These are phyloP conservation scores for Rhagophthalmus giganteus DNA, from an alignment of 2,888 invertebrate species.

Conservation along the genomic window DNA sequence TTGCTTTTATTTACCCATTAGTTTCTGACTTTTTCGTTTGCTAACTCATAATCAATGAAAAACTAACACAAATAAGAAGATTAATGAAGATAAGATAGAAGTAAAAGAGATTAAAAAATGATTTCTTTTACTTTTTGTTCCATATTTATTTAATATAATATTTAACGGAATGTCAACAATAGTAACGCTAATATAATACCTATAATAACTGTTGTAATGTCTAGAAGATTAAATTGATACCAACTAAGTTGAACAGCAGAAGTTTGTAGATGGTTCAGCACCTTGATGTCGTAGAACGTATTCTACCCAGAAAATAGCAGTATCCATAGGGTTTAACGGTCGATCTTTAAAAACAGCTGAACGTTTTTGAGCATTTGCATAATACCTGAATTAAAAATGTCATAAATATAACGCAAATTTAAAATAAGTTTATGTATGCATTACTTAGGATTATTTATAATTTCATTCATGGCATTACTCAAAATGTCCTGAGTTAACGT, in stretches of 20 bases:
- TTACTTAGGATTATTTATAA: constrained; percentile 4
- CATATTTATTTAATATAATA: too few relatives aligned
- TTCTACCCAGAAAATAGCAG: constrained; percentile 43
- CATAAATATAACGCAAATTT: not conserved
- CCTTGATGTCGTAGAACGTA: constrained; percentile 41
- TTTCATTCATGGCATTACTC: not conserved
- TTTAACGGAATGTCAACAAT: not conserved
- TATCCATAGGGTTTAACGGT: constrained; percentile 38
- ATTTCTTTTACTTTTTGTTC: too few relatives aligned
- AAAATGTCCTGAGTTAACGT: not conserved
- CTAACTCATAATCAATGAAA: not conserved
- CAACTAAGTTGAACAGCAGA: constrained; percentile 35
- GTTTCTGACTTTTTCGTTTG: not conserved
- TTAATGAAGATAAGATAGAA: too few relatives aligned
- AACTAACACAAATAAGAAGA: too few relatives aligned
- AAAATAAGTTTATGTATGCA: not conserved
- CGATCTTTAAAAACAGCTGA: constrained; percentile 39
- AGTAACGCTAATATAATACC: not conserved
- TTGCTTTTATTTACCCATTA: too few relatives aligned
- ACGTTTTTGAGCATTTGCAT: constrained; percentile 27
- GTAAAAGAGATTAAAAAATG: too few relatives aligned
- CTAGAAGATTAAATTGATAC: constrained; percentile 39
- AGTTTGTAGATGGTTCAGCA: constrained; percentile 39
- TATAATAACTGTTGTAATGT: constrained; percentile 18
- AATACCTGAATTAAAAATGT: constrained; percentile 31